Percentiles rank a stretch among this genome's conserved stretches.
Conservation (phyloP, 2,113 vertebrate species). For the Oreocharis arfaki region DNA sequence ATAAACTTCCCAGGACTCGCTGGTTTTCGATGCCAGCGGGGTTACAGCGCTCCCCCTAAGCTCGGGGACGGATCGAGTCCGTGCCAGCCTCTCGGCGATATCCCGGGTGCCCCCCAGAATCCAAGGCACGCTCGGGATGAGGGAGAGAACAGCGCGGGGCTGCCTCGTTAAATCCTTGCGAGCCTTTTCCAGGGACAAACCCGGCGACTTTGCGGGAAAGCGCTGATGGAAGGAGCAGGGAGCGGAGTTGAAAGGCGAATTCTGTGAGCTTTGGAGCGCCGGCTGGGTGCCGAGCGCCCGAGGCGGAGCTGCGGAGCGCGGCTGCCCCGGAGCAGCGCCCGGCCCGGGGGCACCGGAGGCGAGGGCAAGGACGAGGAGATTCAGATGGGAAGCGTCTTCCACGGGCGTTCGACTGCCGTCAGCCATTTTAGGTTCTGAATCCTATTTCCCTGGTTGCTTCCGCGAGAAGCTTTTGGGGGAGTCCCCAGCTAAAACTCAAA, state of each 20-base stretch:
- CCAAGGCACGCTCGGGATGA: rapidly evolving
- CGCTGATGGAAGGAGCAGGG: not conserved
- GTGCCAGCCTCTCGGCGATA: rapidly evolving
- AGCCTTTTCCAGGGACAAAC: not conserved
- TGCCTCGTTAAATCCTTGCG: not conserved
- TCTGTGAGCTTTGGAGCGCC: not conserved
- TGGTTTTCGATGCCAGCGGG: not conserved
- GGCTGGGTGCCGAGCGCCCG: not conserved
- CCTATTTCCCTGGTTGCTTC: constrained; percentile 64
- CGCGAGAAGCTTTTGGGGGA: constrained; percentile 64
- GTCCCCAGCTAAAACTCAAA: constrained; percentile 71
- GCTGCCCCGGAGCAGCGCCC: too few species aligned
- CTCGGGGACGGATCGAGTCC: rapidly evolving
- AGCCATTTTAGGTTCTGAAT: constrained; percentile 64
- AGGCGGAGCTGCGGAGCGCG: not conserved
- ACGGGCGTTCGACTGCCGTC: not conserved
- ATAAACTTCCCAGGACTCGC: not conserved
- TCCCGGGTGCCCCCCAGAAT: not conserved
- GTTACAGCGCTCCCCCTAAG: rapidly evolving
- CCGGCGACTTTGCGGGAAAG: not conserved
- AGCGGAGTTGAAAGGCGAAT: not conserved
- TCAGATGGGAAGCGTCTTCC: not conserved
- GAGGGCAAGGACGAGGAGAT: not conserved
- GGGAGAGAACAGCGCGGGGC: not conserved
- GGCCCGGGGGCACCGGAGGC: not conserved